Evolutionary conservation across 2,888 invertebrate species (phyloP).

Genomic region (Ectropis crepuscularia): DNA sequence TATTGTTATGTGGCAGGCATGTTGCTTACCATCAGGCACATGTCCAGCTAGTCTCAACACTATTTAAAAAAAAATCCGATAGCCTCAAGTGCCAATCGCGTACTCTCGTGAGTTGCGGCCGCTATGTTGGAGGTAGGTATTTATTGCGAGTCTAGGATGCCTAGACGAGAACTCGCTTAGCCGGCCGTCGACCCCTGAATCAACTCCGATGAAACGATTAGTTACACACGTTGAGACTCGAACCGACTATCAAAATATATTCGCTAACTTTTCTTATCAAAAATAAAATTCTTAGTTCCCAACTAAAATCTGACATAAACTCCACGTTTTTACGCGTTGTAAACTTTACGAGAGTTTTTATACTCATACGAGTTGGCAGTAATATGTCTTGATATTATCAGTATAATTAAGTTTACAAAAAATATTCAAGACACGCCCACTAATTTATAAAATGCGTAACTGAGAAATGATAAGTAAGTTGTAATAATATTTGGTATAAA

Average conservation of each 20-base stretch:
- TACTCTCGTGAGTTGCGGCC: not conserved
- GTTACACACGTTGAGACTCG: constrained; percentile 37
- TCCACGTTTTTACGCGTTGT: constrained; percentile 23
- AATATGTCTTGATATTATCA: constrained; percentile 6
- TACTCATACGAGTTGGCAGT: not conserved
- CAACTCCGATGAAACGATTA: constrained; percentile 37
- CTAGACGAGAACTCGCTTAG: constrained; percentile 40
- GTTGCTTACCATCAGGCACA: too few species aligned
- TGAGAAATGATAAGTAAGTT: constrained; percentile 11
- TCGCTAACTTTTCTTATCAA: constrained; percentile 39
- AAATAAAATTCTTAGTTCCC: constrained; percentile 17
- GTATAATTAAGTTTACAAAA: constrained; percentile 5
- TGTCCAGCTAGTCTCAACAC: too few species aligned
- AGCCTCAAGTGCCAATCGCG: not conserved
- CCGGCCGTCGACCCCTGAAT: constrained; percentile 36
- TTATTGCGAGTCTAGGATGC: constrained; percentile 32
- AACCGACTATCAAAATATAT: constrained; percentile 34
- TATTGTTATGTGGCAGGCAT: too few species aligned
- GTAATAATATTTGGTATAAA: constrained; percentile 21
- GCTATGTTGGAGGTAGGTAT: constrained; percentile 20
- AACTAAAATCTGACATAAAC: constrained; percentile 27
- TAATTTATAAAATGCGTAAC: constrained; percentile 6
- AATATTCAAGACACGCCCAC: constrained; percentile 11
- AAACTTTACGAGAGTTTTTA: constrained; percentile 13
- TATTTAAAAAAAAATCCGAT: too few species aligned